Base-by-base conservation (phyloP, 30 jellyfish, hydroid and myxozoan genomes). In the Hydractinia symbiolongicarpus region DNA sequence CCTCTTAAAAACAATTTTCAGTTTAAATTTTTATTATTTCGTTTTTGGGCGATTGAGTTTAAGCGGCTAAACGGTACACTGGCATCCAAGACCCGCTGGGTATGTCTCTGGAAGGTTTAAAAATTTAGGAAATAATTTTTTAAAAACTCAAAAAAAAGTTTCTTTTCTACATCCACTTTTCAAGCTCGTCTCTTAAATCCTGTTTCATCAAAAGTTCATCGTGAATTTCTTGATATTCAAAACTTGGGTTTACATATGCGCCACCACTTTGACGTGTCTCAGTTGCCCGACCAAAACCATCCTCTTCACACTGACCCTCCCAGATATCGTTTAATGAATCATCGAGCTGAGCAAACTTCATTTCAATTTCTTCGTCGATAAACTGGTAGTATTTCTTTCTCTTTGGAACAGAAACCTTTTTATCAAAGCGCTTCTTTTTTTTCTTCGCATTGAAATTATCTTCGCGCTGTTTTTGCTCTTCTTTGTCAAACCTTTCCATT, bases 331-430 rank as follows among this genome's bases (percentile, higher is more conserved):
- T 79, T 50, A 93, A 76, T 8, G 98, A 83, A 57, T 81, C 79
- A 64, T 93, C 95, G 6, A 93, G 79, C 88, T 88, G 88, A 6
- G 83, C 77, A 77, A 93, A 86, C 82, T 93, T 93, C 93, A 71
- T 87, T 79, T 86, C 76, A 44, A 93, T 82, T 54, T 87, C 98
- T 21, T 93, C 94, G 55, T 78, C 89, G 67, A 76, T 19, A 50
- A 16, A 13, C 14, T 82, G 50, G 85, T 44, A 62, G 9, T 67
- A 49, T 15, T 49, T 19, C 21, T 51, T 54, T 30, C 64, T 17
- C 19, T 77, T 14, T 6, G 78, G 55, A 44, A 49, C 8, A 7
- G 78, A 52, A 52, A 71, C 69, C 69, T 61, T 61, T 82, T 88
- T 20, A 53, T 61, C 53, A 66, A 83, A 20, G 73, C 69, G 75